phyloP scores from a whole-genome alignment of 2,797 vertebrate species.

The Tapera naevia region DNA sequence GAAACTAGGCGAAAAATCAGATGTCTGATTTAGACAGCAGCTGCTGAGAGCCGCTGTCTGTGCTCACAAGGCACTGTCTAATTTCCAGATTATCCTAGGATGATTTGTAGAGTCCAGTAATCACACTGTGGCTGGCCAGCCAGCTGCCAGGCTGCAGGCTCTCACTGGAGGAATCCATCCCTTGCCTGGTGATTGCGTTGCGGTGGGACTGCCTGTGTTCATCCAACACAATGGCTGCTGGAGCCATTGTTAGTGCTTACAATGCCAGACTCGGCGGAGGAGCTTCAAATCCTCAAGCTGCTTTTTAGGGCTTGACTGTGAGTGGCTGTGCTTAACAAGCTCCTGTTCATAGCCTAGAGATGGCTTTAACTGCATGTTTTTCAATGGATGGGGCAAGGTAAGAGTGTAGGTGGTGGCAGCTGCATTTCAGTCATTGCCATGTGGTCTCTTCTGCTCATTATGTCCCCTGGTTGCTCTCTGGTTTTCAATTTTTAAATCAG shows the following conservation, averaged over 20 bases:
- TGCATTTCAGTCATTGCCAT: background rate
- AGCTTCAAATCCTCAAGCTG: background rate
- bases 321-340: background rate
- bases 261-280: accelerated
- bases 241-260: background rate
- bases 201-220: background rate
- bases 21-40: background rate
- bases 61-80: slow-evolving; percentile 30
- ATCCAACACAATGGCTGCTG: background rate
- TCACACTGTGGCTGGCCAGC: background rate
- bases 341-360: background rate
- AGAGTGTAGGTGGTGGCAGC: background rate
- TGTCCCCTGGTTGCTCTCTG: background rate
- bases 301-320: background rate
- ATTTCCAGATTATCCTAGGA: background rate
- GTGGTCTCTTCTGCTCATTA: background rate
- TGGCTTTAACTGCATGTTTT: background rate
- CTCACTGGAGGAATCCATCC: background rate
- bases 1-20: slow-evolving; percentile 19
- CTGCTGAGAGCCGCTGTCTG: slow-evolving; percentile 8
- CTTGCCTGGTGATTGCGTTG: background rate
- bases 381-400: background rate
- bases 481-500: background rate
- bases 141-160: background rate
- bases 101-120: slow-evolving; percentile 9